Evolutionary conservation across 2,888 invertebrate species (phyloP).

Genomic region (Melinaea menophilus): DNA sequence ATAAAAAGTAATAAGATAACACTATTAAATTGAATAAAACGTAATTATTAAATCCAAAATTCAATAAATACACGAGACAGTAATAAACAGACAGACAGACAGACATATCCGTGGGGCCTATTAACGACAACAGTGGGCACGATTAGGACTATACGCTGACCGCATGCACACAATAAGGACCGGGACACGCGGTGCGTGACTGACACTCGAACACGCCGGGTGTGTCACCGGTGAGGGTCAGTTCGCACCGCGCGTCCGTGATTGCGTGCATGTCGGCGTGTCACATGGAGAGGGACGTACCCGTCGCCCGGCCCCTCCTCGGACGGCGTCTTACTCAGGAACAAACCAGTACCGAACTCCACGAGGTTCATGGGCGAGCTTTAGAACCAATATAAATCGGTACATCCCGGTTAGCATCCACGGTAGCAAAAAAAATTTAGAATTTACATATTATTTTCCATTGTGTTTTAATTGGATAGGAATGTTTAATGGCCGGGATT

Average conservation of each 20-base stretch:
- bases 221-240: no score
- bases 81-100: slow-evolving; percentile 27
- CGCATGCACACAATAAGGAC: slow-evolving; percentile 35
- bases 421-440: slow-evolving; percentile 70
- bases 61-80: slow-evolving; percentile 34
- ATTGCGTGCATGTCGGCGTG: slow-evolving; percentile 39
- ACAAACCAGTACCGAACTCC: slow-evolving; percentile 96
- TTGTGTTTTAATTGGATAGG: slow-evolving; percentile 12
- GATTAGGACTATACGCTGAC: slow-evolving; percentile 38
- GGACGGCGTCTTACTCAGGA: slow-evolving; percentile 94
- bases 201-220: no score
- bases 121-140: slow-evolving; percentile 55
- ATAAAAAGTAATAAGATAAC: neutral
- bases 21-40: slow-evolving; percentile 11
- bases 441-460: slow-evolving; percentile 55
- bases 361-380: slow-evolving; percentile 97
- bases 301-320: slow-evolving; percentile 88
- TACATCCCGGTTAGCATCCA: slow-evolving; percentile 68
- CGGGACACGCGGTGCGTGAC: no score
- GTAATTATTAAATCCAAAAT: slow-evolving; percentile 27
- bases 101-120: slow-evolving; percentile 57
- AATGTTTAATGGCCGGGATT: slow-evolving; percentile 14
- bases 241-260: neutral
- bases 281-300: slow-evolving; percentile 76
- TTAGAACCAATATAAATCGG: slow-evolving; percentile 50